Percentiles rank a stretch among this genome's conserved stretches.
These are phyloP conservation scores for Diadumene lineata DNA, from an alignment of 92 coral and sea anemone genomes.

Conservation along the genomic window DNA sequence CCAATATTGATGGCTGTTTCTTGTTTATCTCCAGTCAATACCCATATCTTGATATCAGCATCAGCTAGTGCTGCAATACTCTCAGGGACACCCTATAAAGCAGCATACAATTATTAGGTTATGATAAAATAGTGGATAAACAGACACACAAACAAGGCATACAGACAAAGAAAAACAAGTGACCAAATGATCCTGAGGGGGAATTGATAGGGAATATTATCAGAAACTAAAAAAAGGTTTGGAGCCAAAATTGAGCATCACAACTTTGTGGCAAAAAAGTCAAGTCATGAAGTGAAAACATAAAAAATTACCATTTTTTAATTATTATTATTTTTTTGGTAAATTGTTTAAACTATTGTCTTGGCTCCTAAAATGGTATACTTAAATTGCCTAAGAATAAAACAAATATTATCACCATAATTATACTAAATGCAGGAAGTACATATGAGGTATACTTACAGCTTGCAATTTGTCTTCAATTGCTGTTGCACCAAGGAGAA, in stretches of 20 bases:
- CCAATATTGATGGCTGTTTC: conserved; percentile 99
- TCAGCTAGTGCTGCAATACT: conserved; percentile 97
- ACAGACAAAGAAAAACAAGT: neutral
- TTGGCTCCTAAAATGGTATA: no score
- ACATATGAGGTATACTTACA: conserved; percentile 35
- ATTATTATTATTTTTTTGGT: no score
- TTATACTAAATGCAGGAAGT: neutral
- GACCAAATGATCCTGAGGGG: no score
- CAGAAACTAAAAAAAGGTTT: no score
- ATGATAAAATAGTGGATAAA: neutral
- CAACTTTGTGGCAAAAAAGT: no score
- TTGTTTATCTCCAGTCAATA: conserved; percentile 96
- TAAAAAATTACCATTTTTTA: no score
- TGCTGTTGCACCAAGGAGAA: conserved; percentile 97
- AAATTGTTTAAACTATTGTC: no score
- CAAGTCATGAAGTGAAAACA: no score
- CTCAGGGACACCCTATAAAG: conserved; percentile 90
- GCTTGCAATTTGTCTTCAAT: conserved; percentile 97
- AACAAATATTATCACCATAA: no score
- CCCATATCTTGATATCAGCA: conserved; percentile 99
- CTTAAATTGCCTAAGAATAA: no score
- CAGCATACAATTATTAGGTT: neutral
- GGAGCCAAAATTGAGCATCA: no score
- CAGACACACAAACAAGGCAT: neutral
- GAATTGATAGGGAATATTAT: no score